Conservation (phyloP, 2,113 vertebrate species). For the Eclectus roratus region DNA sequence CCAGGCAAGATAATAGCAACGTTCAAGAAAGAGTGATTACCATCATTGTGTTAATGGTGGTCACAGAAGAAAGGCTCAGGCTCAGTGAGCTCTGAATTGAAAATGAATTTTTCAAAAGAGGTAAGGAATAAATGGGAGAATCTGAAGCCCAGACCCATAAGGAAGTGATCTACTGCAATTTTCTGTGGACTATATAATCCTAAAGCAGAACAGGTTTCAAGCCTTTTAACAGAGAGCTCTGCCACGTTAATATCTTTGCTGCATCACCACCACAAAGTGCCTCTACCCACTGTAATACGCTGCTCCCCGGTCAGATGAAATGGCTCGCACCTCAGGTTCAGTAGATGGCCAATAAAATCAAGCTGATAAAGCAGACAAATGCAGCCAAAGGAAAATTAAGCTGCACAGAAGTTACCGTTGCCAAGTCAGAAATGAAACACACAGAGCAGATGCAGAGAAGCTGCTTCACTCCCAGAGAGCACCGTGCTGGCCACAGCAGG, state of each 20-base stretch:
- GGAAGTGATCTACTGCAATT: neutral
- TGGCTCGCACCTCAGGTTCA: neutral
- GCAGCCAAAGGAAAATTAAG: conserved; percentile 4
- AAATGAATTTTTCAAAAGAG: neutral
- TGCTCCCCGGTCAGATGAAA: neutral
- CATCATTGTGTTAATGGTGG: neutral
- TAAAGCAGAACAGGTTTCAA: neutral
- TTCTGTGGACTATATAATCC: neutral
- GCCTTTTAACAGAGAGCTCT: neutral
- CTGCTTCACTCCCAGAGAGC: neutral
- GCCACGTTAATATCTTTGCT: neutral
- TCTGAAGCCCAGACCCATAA: neutral
- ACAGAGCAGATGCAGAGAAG: neutral
- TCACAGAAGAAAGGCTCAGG: neutral
- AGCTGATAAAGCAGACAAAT: neutral
- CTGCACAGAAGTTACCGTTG: accelerated
- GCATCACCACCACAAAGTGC: neutral
- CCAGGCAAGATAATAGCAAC: neutral
- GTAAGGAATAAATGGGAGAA: neutral
- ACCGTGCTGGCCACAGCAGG: neutral
- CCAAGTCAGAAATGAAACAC: neutral
- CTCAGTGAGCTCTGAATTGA: neutral
- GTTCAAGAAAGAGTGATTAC: neutral
- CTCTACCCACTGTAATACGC: neutral
- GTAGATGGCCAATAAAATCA: neutral